Evolutionary conservation across 1,140 invertebrate species (phyloP), one percentile per base, ranked within the genome.

Genomic region (Drosophila asahinai): DNA sequence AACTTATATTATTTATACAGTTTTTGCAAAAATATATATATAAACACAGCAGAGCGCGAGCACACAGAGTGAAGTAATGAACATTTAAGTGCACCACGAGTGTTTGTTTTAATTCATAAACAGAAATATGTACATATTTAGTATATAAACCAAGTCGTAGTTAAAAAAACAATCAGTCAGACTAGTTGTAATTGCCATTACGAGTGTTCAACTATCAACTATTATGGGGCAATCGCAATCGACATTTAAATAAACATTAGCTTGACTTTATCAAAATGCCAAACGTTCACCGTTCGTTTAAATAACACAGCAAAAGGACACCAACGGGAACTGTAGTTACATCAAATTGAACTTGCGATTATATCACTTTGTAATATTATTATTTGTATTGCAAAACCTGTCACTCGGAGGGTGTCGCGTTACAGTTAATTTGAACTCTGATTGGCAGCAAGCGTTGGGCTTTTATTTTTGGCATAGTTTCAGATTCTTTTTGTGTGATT

Each of bases 391-490:
- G 22, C 3, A 4, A 33, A 2, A 54, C n/a, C n/a, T 33, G 27
- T 33, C 64, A 70, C 14, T 9, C 30, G 27, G 43, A 36, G 2
- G 40, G 67, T 68, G 40, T 57, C 14, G 17, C 36, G 49, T 71
- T 55, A 43, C 67, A 71, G 49, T 68, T 71, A 47, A 71, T 71
- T 47, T 48, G 30, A 47, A 51, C 6, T 55, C 15, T 67, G 38
- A 67, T 67, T 71, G 67, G 14, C 63, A 47, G 30, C 38, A 11
- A 43, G 15, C 7, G 15, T 27, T 43, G 30, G 22, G 17, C 52
- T 19, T 52, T 60, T 60, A 25, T 51, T 43, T 71, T 60, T 75
- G 81, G 63, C 74, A 63, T 38, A 55, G 55, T 40, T 66, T 74
- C 48, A 14, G 40, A n/a, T 45, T 22, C 58, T 43, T 61, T 22